Percentiles rank a stretch among this genome's conserved stretches.
These are phyloP conservation scores for Megalonaias nervosa DNA, from an alignment of 1,140 invertebrate genomes.

Conservation along the genomic window DNA sequence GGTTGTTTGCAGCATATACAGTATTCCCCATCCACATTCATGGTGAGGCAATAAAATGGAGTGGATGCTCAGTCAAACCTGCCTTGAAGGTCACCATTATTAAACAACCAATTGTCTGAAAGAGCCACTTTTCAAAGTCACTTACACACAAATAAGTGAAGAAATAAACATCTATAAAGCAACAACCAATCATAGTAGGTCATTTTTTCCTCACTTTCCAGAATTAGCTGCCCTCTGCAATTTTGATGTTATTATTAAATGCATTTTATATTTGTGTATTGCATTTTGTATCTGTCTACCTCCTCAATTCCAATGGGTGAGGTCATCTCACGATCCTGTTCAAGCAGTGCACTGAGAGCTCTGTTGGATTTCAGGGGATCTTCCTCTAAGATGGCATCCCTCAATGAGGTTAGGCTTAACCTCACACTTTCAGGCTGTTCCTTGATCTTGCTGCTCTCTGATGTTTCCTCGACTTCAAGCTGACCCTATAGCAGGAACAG, in stretches of 20 bases:
- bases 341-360: constrained; percentile 55
- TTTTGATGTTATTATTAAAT: background rate
- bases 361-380: constrained; percentile 58
- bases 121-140: too few relatives aligned
- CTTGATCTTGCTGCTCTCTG: constrained; percentile 45
- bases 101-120: too few relatives aligned
- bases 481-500: constrained; percentile 43
- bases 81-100: too few relatives aligned
- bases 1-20: too few relatives aligned
- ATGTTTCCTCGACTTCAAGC: constrained; percentile 46
- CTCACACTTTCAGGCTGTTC: constrained; percentile 33
- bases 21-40: too few relatives aligned
- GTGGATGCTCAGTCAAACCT: too few relatives aligned
- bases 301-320: constrained; percentile 62
- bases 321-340: constrained; percentile 46
- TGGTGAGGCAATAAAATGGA: too few relatives aligned
- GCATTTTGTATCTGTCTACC: constrained; percentile 37
- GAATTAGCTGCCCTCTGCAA: background rate
- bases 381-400: constrained; percentile 47
- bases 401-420: constrained; percentile 48
- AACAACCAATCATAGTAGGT: too few relatives aligned
- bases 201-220: too few relatives aligned
- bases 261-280: constrained; percentile 17
- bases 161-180: too few relatives aligned
- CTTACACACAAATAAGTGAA: too few relatives aligned